phyloP scores from a whole-genome alignment of 2,113 vertebrate species.

The Alosa alosa region DNA sequence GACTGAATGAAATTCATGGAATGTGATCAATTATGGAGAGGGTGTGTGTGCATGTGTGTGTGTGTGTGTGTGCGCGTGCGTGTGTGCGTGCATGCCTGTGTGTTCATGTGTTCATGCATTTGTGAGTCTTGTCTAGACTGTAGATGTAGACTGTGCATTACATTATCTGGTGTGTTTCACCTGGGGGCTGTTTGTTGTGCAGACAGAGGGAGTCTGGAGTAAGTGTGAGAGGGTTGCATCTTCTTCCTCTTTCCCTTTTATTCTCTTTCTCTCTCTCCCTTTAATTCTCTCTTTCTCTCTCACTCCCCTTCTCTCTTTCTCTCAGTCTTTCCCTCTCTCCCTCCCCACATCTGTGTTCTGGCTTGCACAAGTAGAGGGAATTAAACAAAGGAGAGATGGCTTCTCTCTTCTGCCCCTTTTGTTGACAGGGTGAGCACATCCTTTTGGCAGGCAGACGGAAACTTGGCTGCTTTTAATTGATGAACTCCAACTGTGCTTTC shows the following conservation, averaged over 20 bases:
- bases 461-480: constrained; percentile 57
- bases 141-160: neutral
- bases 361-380: constrained; percentile 42
- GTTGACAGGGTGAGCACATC: constrained; percentile 56
- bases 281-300: neutral
- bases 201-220: constrained; percentile 42
- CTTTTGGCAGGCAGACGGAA: constrained; percentile 65
- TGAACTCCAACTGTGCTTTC: constrained; percentile 67
- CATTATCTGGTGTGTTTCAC: constrained; percentile 39
- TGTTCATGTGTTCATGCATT: neutral
- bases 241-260: neutral
- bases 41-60: too few relatives aligned
- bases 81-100: neutral
- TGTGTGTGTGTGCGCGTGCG: too few relatives aligned
- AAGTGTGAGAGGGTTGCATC: neutral
- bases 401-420: constrained; percentile 62
- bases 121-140: neutral
- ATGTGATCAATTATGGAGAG: too few relatives aligned
- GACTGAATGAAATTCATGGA: too few relatives aligned
- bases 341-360: constrained; percentile 57
- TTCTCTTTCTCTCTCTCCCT: constrained; percentile 29
- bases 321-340: constrained; percentile 1
- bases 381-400: constrained; percentile 43
- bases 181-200: constrained; percentile 39
- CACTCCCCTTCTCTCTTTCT: neutral